Base-by-base conservation (phyloP, 2,113 vertebrate genomes). In the Blennius ocellaris region DNA sequence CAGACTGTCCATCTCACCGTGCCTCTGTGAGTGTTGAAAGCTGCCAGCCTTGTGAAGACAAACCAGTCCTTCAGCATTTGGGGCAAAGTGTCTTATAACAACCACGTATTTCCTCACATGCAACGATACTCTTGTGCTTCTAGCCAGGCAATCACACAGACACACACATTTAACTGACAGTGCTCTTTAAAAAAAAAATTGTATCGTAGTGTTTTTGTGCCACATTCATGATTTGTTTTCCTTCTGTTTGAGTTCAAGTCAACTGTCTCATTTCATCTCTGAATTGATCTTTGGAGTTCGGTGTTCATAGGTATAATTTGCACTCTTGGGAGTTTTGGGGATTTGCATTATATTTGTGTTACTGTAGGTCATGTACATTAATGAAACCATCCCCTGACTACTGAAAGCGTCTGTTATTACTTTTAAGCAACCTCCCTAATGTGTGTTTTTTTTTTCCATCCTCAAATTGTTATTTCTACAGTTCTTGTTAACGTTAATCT, bases 31-130 rank as follows among this genome's bases (percentile, higher is more conserved):
- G 50, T 64, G 48, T 53, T 69, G 1, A 8, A 69, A 73, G 77
- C 51, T 16, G 73, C 63, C 66, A 72, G 87, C 82, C 81, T 85
- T 85, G 73, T 68, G 60, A 72, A 70, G 60, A 80, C 74, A 36
- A 83, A 83, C 75, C 85, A 56, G 86, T 82, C 75, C 73, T 84
- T 84, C 57, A 68, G 55, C 56, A 71, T 58, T 69, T 21, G 72
- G 89, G 81, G 61, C 81, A 65, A 52, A 83, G 91, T 92, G 89
- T 90, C 90, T 91, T 91, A 83, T 48, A 82, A 73, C 72, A 82
- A 89, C 80, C 72, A 68, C 39, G 45, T 59, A 69, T 73, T 75
- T 80, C 87, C 79, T 92, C 87, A 67, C 39, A 62, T 59, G n/a
- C 36, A 70, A 52, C 45, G 69, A 61, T 86, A 79, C 74, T 72